Evolutionary conservation across 92 coral and sea anemone species (phyloP).

Genomic region (Parazoanthus atlanticus): DNA sequence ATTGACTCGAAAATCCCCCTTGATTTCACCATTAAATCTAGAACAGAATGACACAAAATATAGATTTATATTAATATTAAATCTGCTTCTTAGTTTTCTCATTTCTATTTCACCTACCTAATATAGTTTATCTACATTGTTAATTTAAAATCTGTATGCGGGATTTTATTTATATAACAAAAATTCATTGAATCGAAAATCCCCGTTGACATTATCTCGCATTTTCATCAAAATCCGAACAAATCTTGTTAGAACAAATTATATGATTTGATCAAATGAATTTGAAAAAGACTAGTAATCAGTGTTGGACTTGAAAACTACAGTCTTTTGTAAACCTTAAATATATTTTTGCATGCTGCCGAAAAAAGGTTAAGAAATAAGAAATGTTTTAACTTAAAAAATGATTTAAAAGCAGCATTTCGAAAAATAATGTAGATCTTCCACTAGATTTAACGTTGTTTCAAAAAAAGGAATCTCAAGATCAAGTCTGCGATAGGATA

Average conservation of each 20-base stretch:
- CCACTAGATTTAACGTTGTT: too few species aligned
- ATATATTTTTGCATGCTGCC: too few species aligned
- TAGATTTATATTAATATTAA: background rate
- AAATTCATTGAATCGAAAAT: background rate
- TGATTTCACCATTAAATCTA: background rate
- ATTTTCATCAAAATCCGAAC: background rate
- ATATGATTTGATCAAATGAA: background rate
- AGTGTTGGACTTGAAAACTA: too few species aligned
- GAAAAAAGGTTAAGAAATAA: too few species aligned
- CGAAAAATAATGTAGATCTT: too few species aligned
- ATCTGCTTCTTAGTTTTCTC: background rate
- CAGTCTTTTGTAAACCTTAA: background rate
- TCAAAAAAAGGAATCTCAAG: background rate
- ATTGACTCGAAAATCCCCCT: background rate
- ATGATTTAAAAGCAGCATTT: too few species aligned
- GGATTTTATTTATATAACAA: background rate
- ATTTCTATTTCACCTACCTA: background rate
- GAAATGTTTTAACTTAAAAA: too few species aligned
- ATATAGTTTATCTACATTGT: background rate
- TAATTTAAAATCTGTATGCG: background rate
- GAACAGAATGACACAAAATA: too few species aligned
- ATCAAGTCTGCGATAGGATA: background rate
- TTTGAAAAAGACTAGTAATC: background rate
- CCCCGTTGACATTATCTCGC: constrained; percentile 4
- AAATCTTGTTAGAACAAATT: constrained; percentile 26